Evolutionary conservation across 1,140 invertebrate species (phyloP), one percentile per base, ranked within the genome.

Genomic region (Aphidius gifuensis): DNA sequence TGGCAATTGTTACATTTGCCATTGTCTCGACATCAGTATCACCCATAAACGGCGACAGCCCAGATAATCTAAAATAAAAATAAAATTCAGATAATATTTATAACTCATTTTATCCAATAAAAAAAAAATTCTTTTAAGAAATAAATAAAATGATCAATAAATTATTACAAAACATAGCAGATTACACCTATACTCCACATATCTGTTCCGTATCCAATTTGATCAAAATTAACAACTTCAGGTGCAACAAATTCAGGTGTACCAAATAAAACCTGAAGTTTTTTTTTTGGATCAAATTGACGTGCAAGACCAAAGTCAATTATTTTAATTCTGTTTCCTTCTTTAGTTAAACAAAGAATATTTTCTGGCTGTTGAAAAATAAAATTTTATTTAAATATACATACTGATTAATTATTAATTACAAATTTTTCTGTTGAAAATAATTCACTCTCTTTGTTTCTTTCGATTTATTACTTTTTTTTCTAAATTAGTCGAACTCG

Each of bases 171-270:
- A 56, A 98, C 94, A 77, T 99, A 98, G 76, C 92, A 95, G 68
- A 98, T 97, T 59, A 99, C 96, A 58, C 96, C 96, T 43, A 98
- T 88, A 50, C 93, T 96, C 97, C 97, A 99, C 92, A 98, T 96
- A 73, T 99, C 96, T 0, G 96, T 98, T 6, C 90, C 90, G 75
- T 90, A 96, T 50, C 92, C 90, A 68, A 99, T 96, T 77, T 92
- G 89, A 75, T 99, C 96, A 80, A 97, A 99, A 81, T 98, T 98
- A 1, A 99, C 94, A 6, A 99, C 95, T 86, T 99, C 97, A 1
- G 97, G 97, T 0, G 96, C 96, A 7, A 98, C 95, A 80, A 99
- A 99, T 81, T 99, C 97, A 0, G 96, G 95, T 4, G 96, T 99
- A n/a, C 96, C 96, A 77, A 98, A 98, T 45, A 98, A 81, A 3